A percentile compares a stretch with the other conserved stretches of the same genome.
Evolutionary conservation across 2,888 invertebrate genomes (phyloP).

Genomic region (Sesia apiformis): DNA sequence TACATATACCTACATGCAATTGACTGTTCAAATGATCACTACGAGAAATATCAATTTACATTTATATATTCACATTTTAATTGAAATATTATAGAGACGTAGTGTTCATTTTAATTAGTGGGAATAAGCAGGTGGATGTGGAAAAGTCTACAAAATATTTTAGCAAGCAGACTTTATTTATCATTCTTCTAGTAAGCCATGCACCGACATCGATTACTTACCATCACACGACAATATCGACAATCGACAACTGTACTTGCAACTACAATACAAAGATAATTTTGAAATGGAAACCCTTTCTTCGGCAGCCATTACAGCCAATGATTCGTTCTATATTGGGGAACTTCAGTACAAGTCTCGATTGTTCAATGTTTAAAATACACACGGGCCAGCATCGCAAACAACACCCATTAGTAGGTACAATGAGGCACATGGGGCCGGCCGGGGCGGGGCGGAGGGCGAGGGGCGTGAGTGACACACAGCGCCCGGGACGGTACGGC

Average conservation of each 20-base stretch:
- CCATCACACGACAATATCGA: conserved; percentile 59
- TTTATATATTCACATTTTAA: no score
- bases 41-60: no score
- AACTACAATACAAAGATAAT: conserved; percentile 40
- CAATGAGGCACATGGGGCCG: conserved; percentile 37
- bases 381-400: conserved; percentile 63
- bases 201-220: conserved; percentile 45
- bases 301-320: conserved; percentile 70
- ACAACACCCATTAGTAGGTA: conserved; percentile 57
- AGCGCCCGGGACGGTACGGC: conserved; percentile 3
- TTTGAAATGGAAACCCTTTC: conserved; percentile 67
- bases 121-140: conserved; percentile 42
- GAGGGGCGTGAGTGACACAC: conserved; percentile 14
- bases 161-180: neutral
- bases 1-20: no score
- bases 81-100: conserved; percentile 7
- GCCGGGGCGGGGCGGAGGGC: conserved; percentile 21
- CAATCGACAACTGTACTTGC: conserved; percentile 70
- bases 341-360: conserved; percentile 42
- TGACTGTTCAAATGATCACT: no score
- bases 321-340: conserved; percentile 14
- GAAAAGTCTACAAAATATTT: conserved; percentile 8
- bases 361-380: conserved; percentile 44
- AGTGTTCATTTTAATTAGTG: conserved; percentile 31
- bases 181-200: conserved; percentile 39